Evolutionary conservation across 2,113 vertebrate species (phyloP).

Genomic region (Nettapus auritus): DNA sequence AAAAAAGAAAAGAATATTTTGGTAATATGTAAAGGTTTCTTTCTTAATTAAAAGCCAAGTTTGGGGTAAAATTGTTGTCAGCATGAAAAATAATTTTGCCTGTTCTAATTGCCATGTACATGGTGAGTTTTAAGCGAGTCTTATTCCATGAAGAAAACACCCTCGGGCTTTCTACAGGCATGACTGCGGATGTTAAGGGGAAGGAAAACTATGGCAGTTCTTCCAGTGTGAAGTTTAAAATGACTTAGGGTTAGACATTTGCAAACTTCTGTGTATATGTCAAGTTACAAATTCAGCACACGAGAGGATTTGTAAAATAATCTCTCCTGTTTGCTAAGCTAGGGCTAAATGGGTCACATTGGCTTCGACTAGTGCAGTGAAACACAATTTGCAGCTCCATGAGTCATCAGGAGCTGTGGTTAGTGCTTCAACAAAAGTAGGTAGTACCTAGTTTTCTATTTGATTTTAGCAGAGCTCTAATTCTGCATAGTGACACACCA

Average conservation of each 20-base stretch:
- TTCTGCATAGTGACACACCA: background rate
- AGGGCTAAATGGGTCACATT: background rate
- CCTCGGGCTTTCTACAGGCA: background rate
- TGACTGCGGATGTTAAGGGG: background rate
- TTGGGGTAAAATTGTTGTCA: slow-evolving; percentile 2
- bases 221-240: background rate
- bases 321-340: background rate
- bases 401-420: background rate
- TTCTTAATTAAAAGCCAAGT: slow-evolving; percentile 35
- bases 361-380: background rate
- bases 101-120: background rate
- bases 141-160: background rate
- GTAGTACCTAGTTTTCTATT: background rate
- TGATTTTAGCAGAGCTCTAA: background rate
- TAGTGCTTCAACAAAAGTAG: background rate
- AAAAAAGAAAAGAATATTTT: background rate
- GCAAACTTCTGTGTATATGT: background rate
- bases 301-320: background rate
- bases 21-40: background rate
- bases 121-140: background rate
- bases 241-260: background rate
- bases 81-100: background rate
- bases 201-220: background rate
- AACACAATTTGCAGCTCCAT: background rate
- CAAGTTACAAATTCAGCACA: background rate